These are phyloP conservation scores for Drosophila rufa DNA, from an alignment of 1,140 invertebrate species.

Conservation along the genomic window DNA sequence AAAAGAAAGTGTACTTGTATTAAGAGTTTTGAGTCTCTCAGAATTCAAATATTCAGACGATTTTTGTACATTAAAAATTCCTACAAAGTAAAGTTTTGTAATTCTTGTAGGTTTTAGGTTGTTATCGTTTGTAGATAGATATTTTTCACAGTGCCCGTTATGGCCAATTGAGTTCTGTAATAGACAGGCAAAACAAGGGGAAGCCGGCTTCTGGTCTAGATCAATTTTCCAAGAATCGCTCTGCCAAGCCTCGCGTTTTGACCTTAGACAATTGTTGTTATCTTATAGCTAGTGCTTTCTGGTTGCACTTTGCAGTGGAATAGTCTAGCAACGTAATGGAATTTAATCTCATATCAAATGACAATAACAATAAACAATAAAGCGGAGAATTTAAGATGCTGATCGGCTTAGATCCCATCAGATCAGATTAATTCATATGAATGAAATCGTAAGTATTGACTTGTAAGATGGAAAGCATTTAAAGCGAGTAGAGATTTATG, in stretches of 20 bases:
- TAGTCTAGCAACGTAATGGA: slow-evolving; percentile 42
- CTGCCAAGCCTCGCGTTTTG: slow-evolving; percentile 24
- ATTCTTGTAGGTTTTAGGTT: neutral
- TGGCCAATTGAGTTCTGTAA: slow-evolving; percentile 48
- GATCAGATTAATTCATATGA: neutral
- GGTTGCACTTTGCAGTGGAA: slow-evolving; percentile 16
- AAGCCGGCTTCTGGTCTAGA: slow-evolving; percentile 41
- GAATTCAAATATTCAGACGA: no score
- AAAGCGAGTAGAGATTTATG: no score
- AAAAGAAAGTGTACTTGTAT: no score
- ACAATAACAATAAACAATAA: slow-evolving; percentile 21
- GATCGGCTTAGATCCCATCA: neutral
- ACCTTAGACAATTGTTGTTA: slow-evolving; percentile 47
- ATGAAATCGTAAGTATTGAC: neutral
- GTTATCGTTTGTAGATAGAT: no score
- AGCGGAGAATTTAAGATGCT: slow-evolving; percentile 14
- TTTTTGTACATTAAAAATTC: no score
- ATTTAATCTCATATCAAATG: slow-evolving; percentile 43
- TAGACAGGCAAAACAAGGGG: slow-evolving; percentile 23
- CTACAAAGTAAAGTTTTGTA: no score
- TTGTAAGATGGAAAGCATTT: neutral
- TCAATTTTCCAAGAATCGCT: slow-evolving; percentile 50
- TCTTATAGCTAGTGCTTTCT: neutral
- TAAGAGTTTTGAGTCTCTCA: no score
- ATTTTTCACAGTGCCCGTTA: slow-evolving; percentile 20